Evolutionary conservation across 2,113 vertebrate species (phyloP).

Genomic region (Spheniscus mendiculus): DNA sequence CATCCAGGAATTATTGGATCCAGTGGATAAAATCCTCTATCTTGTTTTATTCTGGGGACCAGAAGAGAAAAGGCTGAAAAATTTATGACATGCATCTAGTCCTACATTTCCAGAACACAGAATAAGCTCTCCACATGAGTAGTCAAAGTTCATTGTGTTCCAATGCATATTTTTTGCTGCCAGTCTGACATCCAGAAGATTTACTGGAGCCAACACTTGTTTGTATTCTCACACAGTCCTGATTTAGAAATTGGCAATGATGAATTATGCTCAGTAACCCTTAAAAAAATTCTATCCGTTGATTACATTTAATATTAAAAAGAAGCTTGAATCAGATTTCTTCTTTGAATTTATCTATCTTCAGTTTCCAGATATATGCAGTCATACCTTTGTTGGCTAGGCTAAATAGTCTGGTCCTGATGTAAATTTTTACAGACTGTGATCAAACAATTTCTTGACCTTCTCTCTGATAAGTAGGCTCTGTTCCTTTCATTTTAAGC

Average conservation of each 20-base stretch:
- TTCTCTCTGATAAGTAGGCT: neutral
- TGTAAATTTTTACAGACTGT: neutral
- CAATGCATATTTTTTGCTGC: neutral
- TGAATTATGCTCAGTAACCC: neutral
- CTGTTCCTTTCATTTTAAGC: neutral
- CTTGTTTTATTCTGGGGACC: neutral
- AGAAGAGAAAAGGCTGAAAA: neutral
- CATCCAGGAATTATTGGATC: neutral
- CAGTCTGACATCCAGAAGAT: neutral
- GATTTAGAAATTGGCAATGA: neutral
- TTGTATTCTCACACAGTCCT: neutral
- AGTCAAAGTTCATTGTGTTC: neutral
- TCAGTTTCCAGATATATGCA: neutral
- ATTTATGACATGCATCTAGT: neutral
- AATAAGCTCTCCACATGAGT: neutral
- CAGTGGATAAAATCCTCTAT: fast-evolving
- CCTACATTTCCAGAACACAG: neutral
- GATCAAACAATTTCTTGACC: slow-evolving; percentile 5
- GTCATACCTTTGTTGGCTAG: neutral
- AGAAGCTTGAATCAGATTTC: neutral
- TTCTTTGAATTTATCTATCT: neutral
- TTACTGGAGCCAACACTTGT: neutral
- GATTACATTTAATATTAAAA: neutral
- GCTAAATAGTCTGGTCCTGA: neutral
- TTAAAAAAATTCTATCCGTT: neutral